Evolutionary conservation across 2,888 invertebrate genomes (phyloP).

Genomic region (Onthophagus sagittarius): DNA sequence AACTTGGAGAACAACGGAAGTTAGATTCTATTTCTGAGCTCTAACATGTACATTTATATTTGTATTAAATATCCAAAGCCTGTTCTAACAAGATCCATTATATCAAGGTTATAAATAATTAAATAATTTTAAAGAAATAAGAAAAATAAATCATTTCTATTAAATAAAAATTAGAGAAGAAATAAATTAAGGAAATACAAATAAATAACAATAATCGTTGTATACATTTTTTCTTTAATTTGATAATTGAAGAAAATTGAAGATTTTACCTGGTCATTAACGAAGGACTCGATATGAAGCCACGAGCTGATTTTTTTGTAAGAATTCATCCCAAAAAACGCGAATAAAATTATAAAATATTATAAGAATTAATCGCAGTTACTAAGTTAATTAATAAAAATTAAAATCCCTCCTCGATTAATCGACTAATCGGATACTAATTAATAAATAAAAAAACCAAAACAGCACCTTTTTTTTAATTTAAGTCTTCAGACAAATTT

Average conservation of each 20-base stretch:
- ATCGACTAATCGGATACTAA: background rate
- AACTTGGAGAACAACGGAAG: too few species aligned
- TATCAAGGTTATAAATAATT: too few species aligned
- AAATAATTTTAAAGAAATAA: background rate
- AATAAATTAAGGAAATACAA: background rate
- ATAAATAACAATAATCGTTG: background rate
- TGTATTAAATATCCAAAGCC: too few species aligned
- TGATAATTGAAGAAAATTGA: background rate
- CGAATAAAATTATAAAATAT: background rate
- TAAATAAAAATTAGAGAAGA: background rate
- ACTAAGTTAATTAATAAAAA: background rate
- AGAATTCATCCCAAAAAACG: background rate
- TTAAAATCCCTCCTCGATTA: background rate
- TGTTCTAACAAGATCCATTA: too few species aligned
- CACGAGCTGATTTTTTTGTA: background rate
- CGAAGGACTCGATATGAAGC: background rate
- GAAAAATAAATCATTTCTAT: background rate
- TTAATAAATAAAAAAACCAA: conserved; percentile 11
- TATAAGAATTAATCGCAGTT: too few species aligned
- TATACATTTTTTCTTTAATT: background rate
- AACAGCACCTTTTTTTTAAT: background rate
- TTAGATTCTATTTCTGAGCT: too few species aligned
- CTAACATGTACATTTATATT: too few species aligned
- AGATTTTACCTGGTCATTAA: background rate
- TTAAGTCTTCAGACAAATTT: conserved; percentile 16